Conservation (phyloP, 2,888 invertebrate genomes). For the Panzeria rudis region DNA sequence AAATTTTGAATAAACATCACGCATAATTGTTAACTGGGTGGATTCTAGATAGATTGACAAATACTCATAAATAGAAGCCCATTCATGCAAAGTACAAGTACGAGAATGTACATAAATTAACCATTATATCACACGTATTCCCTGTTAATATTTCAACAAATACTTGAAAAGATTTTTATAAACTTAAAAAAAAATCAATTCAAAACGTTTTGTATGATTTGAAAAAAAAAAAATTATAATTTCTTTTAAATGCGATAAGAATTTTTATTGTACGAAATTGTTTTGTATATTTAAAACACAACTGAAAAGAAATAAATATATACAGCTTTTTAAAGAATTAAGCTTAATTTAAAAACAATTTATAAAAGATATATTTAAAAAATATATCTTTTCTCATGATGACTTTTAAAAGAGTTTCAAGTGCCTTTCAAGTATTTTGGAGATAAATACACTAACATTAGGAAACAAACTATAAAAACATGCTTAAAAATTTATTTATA, state of each 20-base stretch:
- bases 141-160: background rate
- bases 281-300: background rate
- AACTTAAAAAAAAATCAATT: background rate
- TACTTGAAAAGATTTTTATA: conserved; percentile 1
- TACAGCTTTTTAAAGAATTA: too few species aligned
- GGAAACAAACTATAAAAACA: background rate
- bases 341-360: too few species aligned
- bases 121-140: background rate
- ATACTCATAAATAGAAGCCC: conserved; percentile 20
- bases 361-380: background rate
- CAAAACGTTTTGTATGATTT: background rate
- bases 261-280: background rate
- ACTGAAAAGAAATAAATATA: background rate
- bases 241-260: background rate
- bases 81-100: background rate
- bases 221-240: background rate
- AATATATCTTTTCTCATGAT: conserved; percentile 17
- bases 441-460: background rate
- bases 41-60: conserved; percentile 33
- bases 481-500: background rate
- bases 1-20: background rate
- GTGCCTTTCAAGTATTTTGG: conserved; percentile 18
- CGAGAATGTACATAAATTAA: background rate
- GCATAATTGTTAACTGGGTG: conserved; percentile 53
- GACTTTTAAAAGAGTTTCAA: conserved; percentile 20